Evolutionary conservation across 1,140 invertebrate species (phyloP).

Genomic region (Zaprionus taronus): DNA sequence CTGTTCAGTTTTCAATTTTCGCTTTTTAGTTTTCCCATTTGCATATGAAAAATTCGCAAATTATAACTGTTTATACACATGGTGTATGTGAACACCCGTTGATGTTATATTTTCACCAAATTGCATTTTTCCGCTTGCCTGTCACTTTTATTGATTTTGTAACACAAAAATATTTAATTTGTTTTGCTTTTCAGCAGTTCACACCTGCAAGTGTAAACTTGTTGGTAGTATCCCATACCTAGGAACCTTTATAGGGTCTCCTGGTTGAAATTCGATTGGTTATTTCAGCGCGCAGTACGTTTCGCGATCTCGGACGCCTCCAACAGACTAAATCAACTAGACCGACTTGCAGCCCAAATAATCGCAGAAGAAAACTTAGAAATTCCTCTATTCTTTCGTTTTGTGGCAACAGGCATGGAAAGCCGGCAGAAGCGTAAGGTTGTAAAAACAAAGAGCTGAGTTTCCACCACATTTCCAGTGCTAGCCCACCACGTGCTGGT

Average conservation of each 20-base stretch:
- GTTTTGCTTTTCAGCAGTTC: background rate
- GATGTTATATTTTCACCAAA: constrained; percentile 11
- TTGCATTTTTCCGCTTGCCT: constrained; percentile 17
- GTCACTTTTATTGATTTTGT: constrained; percentile 36
- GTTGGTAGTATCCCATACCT: background rate
- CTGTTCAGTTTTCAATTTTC: background rate
- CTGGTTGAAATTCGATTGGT: constrained; percentile 20
- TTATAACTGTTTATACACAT: constrained; percentile 41
- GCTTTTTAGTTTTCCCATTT: constrained; percentile 18
- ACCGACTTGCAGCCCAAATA: constrained; percentile 58
- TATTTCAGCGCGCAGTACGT: constrained; percentile 46
- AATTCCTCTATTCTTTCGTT: constrained; percentile 64
- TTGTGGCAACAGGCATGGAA: constrained; percentile 51
- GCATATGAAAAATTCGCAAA: constrained; percentile 38
- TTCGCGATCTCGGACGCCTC: constrained; percentile 54
- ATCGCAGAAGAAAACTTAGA: constrained; percentile 77
- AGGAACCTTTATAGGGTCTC: background rate
- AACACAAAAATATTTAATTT: constrained; percentile 10
- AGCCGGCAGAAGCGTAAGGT: constrained; percentile 43
- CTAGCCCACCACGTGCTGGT: constrained; percentile 16
- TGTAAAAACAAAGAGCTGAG: constrained; percentile 43
- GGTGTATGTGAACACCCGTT: constrained; percentile 22
- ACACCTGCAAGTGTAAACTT: background rate
- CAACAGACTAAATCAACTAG: constrained; percentile 57
- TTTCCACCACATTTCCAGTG: constrained; percentile 5